Percentiles rank a stretch among this genome's conserved stretches.
These are phyloP conservation scores for Hirudo medicinalis DNA, from an alignment of 1,140 invertebrate genomes.

Conservation along the genomic window DNA sequence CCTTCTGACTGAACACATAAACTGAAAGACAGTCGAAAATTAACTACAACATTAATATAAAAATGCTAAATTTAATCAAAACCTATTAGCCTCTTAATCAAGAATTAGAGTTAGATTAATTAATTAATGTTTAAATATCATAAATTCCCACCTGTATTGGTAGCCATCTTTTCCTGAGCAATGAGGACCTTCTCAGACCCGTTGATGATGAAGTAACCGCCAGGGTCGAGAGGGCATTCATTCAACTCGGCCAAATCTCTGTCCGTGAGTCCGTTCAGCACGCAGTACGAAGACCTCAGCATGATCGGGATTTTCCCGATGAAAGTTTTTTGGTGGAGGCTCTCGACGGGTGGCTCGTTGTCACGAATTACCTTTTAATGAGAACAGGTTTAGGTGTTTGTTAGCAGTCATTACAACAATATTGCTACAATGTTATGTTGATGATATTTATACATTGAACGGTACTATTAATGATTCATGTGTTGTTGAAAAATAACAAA, in stretches of 20 bases:
- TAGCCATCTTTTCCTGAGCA: constrained; percentile 99
- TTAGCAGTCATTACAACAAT: too few species aligned
- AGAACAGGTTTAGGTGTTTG: too few species aligned
- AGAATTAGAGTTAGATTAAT: too few species aligned
- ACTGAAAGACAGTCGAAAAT: constrained; percentile 44
- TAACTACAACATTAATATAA: neutral
- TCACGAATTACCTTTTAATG: constrained; percentile 51
- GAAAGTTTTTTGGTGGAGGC: constrained; percentile 90
- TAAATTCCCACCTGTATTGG: constrained; percentile 58
- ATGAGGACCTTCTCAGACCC: constrained; percentile 60
- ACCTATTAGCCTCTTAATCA: too few species aligned
- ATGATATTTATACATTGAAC: too few species aligned
- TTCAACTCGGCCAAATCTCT: constrained; percentile 96
- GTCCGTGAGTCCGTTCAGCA: constrained; percentile 81
- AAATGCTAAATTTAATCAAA: too few species aligned
- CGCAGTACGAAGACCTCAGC: constrained; percentile 89
- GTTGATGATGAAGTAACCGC: constrained; percentile 44
- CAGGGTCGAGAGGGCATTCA: constrained; percentile 95
- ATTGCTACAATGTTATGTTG: too few species aligned
- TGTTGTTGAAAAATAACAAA: too few species aligned
- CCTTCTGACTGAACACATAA: constrained; percentile 96
- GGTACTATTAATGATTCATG: too few species aligned
- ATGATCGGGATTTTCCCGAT: constrained; percentile 99
- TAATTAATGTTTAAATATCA: neutral
- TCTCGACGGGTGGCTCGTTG: constrained; percentile 77